These are phyloP conservation scores for Lepidocyrtinus sp. DNA, from an alignment of 2,888 invertebrate genomes.

Conservation along the genomic window DNA sequence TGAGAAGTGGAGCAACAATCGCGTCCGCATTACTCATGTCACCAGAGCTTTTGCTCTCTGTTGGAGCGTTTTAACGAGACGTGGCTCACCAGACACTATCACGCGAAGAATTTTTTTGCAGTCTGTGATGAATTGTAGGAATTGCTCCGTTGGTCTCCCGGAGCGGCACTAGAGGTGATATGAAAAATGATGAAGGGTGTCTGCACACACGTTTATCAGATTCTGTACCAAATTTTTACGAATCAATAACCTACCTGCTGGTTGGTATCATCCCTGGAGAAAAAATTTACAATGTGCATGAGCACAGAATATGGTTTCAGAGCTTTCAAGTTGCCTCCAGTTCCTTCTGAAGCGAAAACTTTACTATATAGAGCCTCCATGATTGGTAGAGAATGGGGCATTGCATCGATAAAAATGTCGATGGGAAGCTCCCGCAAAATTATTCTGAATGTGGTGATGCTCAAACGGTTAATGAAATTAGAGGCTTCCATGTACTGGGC, in stretches of 20 bases:
- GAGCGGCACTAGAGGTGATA: constrained; percentile 32
- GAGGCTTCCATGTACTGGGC: constrained; percentile 93
- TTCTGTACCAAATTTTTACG: constrained; percentile 29
- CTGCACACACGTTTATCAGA: too few relatives aligned
- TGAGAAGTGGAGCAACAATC: constrained; percentile 76
- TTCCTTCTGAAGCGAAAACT: constrained; percentile 73
- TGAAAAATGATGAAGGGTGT: constrained; percentile 1
- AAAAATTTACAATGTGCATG: constrained; percentile 88
- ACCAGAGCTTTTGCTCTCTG: constrained; percentile 78
- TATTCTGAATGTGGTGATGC: constrained; percentile 84
- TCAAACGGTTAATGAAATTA: constrained; percentile 84
- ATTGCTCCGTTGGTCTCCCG: constrained; percentile 51
- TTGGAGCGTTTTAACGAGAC: constrained; percentile 79
- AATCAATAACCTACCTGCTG: constrained; percentile 38
- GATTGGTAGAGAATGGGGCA: constrained; percentile 89
- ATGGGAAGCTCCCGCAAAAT: constrained; percentile 81
- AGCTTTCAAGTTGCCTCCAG: constrained; percentile 72
- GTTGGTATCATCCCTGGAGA: constrained; percentile 72
- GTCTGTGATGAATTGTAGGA: constrained; percentile 71
- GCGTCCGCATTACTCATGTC: constrained; percentile 75
- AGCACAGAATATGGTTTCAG: constrained; percentile 83
- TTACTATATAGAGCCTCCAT: constrained; percentile 84
- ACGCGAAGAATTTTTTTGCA: constrained; percentile 74
- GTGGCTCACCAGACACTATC: constrained; percentile 75
- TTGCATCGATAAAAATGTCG: constrained; percentile 88